Evolutionary conservation across 2,888 invertebrate species (phyloP).

Genomic region (Cancer borealis): DNA sequence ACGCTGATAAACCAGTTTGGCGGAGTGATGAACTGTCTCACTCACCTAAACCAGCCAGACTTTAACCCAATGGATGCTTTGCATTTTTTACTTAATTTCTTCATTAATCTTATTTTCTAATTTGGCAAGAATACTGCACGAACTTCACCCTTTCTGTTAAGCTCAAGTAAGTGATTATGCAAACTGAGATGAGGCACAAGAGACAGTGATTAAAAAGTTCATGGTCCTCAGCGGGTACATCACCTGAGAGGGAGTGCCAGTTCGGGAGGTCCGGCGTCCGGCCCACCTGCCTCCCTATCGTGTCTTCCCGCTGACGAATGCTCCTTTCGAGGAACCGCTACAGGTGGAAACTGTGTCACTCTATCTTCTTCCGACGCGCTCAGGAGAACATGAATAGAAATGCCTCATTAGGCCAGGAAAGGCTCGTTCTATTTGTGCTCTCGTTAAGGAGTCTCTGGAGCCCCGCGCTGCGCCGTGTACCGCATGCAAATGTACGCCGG

Average conservation of each 20-base stretch:
- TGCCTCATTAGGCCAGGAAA: constrained; percentile 58
- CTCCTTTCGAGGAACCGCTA: constrained; percentile 7
- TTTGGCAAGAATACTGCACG: neutral
- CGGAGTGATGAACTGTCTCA: constrained; percentile 49
- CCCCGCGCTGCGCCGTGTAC: constrained; percentile 51
- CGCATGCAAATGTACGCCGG: constrained; percentile 58
- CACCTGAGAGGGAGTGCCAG: constrained; percentile 37
- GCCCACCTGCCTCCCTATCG: constrained; percentile 37
- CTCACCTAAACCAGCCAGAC: constrained; percentile 1
- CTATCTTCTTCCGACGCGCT: constrained; percentile 54
- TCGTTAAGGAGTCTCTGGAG: constrained; percentile 55
- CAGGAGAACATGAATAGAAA: constrained; percentile 59
- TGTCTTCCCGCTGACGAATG: constrained; percentile 28
- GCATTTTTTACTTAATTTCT: constrained; percentile 23
- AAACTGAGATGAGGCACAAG: neutral
- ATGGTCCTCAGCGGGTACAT: neutral
- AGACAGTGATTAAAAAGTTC: neutral
- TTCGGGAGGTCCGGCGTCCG: neutral
- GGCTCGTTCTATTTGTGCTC: constrained; percentile 53
- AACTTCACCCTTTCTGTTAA: neutral
- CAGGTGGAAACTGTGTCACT: constrained; percentile 63
- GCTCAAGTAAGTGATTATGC: neutral
- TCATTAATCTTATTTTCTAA: neutral
- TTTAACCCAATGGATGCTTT: neutral
- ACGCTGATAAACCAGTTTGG: constrained; percentile 63